Conservation (phyloP, 30 jellyfish, hydroid and myxozoan species). For the Aurelia coerulea region DNA sequence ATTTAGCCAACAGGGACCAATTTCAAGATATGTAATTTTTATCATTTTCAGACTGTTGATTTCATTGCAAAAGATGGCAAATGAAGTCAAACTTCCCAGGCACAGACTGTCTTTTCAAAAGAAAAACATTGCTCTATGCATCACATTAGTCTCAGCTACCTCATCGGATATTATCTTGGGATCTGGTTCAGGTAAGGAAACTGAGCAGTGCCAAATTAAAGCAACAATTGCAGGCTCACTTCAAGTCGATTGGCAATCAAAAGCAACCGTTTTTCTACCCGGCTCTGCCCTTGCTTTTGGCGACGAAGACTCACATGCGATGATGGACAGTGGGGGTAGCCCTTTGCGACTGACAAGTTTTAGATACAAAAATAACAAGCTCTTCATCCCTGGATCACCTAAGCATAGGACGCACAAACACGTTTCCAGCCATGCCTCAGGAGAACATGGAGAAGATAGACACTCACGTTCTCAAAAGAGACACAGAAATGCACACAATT, state of each 20-base stretch:
- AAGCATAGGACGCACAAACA: not conserved
- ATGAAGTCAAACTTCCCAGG: not conserved
- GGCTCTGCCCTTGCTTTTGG: not conserved
- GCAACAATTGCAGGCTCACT: no score
- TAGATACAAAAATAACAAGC: not conserved
- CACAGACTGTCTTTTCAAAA: not conserved
- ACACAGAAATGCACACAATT: no score
- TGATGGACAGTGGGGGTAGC: not conserved
- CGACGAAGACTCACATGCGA: not conserved
- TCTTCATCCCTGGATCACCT: not conserved
- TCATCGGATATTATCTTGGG: no score
- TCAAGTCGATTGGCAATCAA: no score
- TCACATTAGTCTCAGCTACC: not conserved
- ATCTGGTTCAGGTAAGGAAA: no score
- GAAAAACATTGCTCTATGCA: constrained; percentile 14
- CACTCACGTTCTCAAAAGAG: no score
- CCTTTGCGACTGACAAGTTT: constrained; percentile 19
- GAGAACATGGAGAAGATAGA: no score
- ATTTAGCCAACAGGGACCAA: no score
- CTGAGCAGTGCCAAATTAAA: no score
- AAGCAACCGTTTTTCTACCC: not conserved
- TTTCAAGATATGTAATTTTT: not conserved
- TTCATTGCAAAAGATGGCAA: constrained; percentile 8
- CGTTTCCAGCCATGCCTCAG: no score
- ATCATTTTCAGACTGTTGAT: not conserved